Conservation (phyloP, 2,113 vertebrate species). For the Pelobates fuscus region DNA sequence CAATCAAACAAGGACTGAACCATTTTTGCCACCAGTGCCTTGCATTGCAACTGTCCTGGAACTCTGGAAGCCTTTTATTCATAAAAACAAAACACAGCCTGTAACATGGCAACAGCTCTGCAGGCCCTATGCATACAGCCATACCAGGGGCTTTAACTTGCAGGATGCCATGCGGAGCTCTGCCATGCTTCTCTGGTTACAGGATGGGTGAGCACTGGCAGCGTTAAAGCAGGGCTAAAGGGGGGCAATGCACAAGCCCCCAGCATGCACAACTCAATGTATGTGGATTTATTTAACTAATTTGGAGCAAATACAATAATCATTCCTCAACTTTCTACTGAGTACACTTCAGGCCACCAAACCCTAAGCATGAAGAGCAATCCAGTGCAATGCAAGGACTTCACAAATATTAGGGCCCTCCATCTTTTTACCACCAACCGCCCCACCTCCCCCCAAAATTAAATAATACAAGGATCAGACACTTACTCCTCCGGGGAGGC, state of each 20-base stretch:
- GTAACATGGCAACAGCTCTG: slow-evolving; percentile 10
- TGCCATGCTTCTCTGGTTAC: background rate
- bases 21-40: too few species aligned
- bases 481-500: slow-evolving; percentile 87
- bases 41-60: too few species aligned
- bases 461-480: slow-evolving; percentile 6
- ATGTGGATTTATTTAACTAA: background rate
- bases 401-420: too few species aligned
- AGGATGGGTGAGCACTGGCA: too few species aligned
- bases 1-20: too few species aligned
- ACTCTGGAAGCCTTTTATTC: too few species aligned
- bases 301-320: background rate
- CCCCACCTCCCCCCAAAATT: background rate
- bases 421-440: background rate
- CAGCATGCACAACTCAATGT: background rate
- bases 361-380: too few species aligned
- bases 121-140: slow-evolving; percentile 17
- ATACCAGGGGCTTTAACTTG: too few species aligned
- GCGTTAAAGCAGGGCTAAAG: too few species aligned
- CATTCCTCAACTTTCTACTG: too few species aligned
- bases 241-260: background rate
- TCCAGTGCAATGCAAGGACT: too few species aligned
- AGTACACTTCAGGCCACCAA: background rate
- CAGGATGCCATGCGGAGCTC: slow-evolving; percentile 19
- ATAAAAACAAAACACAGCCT: too few species aligned